Evolutionary conservation across 2,113 vertebrate genomes (phyloP).

Genomic region (Dascyllus trimaculatus): DNA sequence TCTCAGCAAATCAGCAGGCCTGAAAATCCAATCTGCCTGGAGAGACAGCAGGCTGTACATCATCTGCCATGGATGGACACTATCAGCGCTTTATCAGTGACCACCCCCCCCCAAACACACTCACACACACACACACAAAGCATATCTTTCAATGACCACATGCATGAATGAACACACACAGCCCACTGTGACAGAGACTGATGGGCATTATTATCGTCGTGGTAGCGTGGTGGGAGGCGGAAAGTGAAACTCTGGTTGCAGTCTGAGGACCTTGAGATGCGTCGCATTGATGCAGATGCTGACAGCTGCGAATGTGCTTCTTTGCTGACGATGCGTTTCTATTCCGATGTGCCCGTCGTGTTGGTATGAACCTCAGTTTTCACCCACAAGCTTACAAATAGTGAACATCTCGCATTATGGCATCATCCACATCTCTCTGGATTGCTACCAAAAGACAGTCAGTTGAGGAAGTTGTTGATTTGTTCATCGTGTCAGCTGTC

Average conservation of each 20-base stretch:
- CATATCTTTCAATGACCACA: conserved; percentile 67
- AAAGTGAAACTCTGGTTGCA: conserved; percentile 45
- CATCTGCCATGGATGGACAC: conserved; percentile 84
- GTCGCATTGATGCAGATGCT: conserved; percentile 42
- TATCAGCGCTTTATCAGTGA: conserved; percentile 85
- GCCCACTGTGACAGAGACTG: conserved; percentile 76
- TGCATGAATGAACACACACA: conserved; percentile 72
- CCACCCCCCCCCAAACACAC: conserved; percentile 47
- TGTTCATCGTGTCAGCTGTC: too few relatives aligned
- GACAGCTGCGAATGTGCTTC: conserved; percentile 42
- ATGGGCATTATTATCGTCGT: conserved; percentile 78
- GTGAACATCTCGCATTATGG: background rate
- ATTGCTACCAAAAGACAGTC: too few relatives aligned
- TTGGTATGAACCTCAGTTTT: background rate
- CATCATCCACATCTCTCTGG: too few relatives aligned
- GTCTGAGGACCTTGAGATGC: conserved; percentile 55
- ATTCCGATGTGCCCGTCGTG: background rate
- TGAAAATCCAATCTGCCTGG: conserved; percentile 88
- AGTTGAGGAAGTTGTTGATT: too few relatives aligned
- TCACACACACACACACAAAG: conserved; percentile 37
- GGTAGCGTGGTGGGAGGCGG: conserved; percentile 51
- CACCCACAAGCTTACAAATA: background rate
- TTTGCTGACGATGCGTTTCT: conserved; percentile 31
- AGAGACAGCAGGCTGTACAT: conserved; percentile 86
- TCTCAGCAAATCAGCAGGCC: conserved; percentile 86